These are phyloP conservation scores for Serrognathus titanus DNA, from an alignment of 2,888 invertebrate genomes.

Conservation along the genomic window DNA sequence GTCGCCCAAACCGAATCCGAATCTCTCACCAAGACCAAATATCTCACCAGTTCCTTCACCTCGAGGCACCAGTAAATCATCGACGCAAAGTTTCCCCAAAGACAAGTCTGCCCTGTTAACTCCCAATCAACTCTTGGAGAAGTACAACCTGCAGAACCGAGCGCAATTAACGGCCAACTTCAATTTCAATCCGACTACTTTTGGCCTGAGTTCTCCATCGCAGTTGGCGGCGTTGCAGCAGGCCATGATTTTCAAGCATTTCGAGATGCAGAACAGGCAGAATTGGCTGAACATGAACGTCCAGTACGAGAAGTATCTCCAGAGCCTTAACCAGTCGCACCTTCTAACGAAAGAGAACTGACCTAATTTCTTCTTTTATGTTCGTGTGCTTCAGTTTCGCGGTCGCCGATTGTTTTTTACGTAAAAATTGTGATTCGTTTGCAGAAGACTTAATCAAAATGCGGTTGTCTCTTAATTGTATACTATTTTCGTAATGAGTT, in stretches of 20 bases:
- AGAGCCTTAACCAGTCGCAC: constrained; percentile 36
- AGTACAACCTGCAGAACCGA: constrained; percentile 47
- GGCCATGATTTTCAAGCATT: constrained; percentile 44
- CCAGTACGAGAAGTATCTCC: constrained; percentile 47
- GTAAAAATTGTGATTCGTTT: neutral
- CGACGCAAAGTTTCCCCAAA: constrained; percentile 1
- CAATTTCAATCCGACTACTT: constrained; percentile 36
- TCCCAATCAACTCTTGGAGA: constrained; percentile 44
- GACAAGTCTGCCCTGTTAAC: constrained; percentile 5
- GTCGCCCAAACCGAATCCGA: neutral
- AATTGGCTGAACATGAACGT: constrained; percentile 43
- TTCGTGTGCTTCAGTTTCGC: constrained; percentile 1
- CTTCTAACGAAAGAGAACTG: constrained; percentile 17
- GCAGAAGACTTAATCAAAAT: neutral
- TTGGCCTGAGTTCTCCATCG: constrained; percentile 21
- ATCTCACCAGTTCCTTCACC: neutral
- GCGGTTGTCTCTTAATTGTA: neutral
- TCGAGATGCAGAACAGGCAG: constrained; percentile 45
- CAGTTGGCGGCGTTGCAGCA: constrained; percentile 43
- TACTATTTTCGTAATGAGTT: neutral
- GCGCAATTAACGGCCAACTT: constrained; percentile 46
- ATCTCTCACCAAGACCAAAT: neutral
- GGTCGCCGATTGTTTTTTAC: neutral
- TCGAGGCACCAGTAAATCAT: neutral
- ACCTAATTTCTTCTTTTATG: constrained; percentile 2